phyloP scores from a whole-genome alignment of 2,113 vertebrate genomes.

The Xenotilapia flavipinnis region DNA sequence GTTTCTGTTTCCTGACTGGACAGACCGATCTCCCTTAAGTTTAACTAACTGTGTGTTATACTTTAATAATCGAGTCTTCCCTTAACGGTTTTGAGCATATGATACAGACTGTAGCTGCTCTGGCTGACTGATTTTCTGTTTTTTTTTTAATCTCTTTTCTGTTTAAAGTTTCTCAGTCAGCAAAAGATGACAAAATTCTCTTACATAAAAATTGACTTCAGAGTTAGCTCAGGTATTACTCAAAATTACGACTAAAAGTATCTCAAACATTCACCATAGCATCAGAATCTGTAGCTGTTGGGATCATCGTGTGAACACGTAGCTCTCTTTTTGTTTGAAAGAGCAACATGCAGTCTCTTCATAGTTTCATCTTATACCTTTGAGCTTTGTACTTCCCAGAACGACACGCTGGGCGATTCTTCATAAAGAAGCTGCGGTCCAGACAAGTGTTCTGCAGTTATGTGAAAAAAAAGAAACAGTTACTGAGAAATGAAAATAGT shows the following conservation, averaged over 20 bases:
- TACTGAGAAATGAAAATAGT: neutral
- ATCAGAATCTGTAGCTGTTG: neutral
- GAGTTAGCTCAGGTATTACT: neutral
- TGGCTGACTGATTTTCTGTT: neutral
- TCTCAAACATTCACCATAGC: neutral
- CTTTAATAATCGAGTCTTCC: neutral
- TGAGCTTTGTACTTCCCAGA: constrained; percentile 68
- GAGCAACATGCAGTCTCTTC: neutral
- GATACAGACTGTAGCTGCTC: neutral
- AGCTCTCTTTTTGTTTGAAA: neutral
- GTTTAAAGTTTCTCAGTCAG: neutral
- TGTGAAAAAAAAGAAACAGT: neutral
- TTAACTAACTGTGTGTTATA: neutral
- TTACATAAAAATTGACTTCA: neutral
- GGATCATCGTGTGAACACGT: neutral
- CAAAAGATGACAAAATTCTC: neutral
- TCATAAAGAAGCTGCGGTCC: constrained; percentile 64
- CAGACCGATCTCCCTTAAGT: neutral
- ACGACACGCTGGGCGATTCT: constrained; percentile 48
- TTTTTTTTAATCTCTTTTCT: neutral
- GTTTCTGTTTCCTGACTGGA: neutral
- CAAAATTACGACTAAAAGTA: neutral
- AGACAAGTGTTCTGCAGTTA: constrained; percentile 60
- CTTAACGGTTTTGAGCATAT: neutral
- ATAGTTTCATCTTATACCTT: constrained; percentile 36